Base-by-base conservation (phyloP, 2,797 vertebrate species). In the Phalanger gymnotis region DNA sequence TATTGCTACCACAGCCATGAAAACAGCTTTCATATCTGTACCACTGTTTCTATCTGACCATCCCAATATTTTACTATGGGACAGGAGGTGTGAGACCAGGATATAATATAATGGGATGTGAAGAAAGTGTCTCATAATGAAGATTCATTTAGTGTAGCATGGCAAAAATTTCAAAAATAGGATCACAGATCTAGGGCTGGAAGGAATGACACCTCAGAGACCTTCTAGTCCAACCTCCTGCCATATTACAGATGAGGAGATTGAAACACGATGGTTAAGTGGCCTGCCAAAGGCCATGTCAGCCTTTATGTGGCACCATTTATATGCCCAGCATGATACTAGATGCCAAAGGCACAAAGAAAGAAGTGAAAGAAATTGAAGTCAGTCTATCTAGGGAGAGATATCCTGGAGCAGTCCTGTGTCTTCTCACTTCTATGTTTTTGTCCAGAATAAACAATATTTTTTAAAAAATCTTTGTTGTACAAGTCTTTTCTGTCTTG, bases 1-100 rank as follows among this genome's bases (percentile, higher is more conserved):
- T 96, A 51, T 61, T 94, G 57, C 56, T 92, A 52, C 16, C 89
- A n/a, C 61, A 93, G 66, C 93, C 27, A 40, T 95, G 92, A 27
- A 87, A 87, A 47, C 19, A 87, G 22, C 40, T 87, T 34, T 87
- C 25, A 47, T 87, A 51, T 87, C 4, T 87, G 10, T 47, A 47
- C 22, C 40, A 51, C 2, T 87, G 73, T 4, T 51, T 87, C 73
- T 87, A 3, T 51, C 40, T 87, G 73, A 3, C 40, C 40, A 87
- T 51, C 73, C 73, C 7, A 51, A 28, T n/a, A 87, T 87, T 27
- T 51, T 51, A 51, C 40, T 51, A 28, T 0, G 4, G 40, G 40
- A 51, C 40, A 47, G 73, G 40, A 51, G 9, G 40, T 51, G 9
- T 87, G 7, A 47, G 40, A 81, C 40, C 47, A 47, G 2, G 22